phyloP scores from a whole-genome alignment of 2,113 vertebrate species.

The Triplophysa siluroides region DNA sequence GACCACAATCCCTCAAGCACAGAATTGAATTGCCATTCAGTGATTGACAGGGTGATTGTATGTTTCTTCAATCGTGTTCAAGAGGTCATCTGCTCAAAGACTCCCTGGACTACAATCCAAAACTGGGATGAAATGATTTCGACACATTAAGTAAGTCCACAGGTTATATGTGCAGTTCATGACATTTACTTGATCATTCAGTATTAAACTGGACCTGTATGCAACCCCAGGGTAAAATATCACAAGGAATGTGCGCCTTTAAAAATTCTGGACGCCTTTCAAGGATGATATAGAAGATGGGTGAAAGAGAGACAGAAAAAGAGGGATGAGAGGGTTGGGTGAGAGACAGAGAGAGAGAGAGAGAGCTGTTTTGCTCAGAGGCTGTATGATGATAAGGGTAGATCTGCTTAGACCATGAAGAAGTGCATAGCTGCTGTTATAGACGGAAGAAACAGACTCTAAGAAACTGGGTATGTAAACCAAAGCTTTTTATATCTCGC shows the following conservation, averaged over 20 bases:
- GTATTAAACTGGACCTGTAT: not conserved
- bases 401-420: conserved; percentile 7
- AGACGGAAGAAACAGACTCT: not conserved
- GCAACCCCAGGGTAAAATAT: not conserved
- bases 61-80: not conserved
- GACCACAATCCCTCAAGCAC: not conserved
- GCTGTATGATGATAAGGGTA: conserved; percentile 6
- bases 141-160: not conserved
- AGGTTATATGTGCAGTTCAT: not conserved
- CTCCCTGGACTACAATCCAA: not conserved
- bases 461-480: conserved; percentile 12
- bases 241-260: not conserved
- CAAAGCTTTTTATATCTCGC: not conserved
- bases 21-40: not conserved
- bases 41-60: not conserved
- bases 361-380: not conserved
- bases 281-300: not conserved
- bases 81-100: not conserved
- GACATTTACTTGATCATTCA: not conserved
- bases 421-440: not conserved
- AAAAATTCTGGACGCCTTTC: not conserved
- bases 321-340: conserved; percentile 20
- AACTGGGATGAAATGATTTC: not conserved
- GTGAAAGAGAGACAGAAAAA: conserved; percentile 36
- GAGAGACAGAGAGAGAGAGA: conserved; percentile 11